A percentile compares a stretch with the other conserved stretches of the same genome.
Evolutionary conservation across 2,888 invertebrate species (phyloP).

Genomic region (Leptodirus hochenwartii): DNA sequence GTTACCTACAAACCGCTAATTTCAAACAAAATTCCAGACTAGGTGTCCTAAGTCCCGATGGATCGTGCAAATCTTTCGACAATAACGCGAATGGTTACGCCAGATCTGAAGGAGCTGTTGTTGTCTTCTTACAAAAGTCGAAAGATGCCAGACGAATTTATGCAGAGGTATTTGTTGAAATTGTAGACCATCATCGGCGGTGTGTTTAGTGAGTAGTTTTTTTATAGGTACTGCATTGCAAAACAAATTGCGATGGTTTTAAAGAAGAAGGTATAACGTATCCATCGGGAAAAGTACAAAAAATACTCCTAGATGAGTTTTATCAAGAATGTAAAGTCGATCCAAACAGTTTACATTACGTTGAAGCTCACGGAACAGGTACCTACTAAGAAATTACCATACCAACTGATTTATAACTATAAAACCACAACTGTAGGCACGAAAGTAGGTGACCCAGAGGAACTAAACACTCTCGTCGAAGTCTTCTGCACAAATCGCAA

Average conservation of each 20-base stretch:
- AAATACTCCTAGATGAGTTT: conserved; percentile 39
- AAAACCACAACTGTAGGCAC: conserved; percentile 31
- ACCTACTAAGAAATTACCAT: too few relatives aligned
- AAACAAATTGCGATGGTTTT: conserved; percentile 24
- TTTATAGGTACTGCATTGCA: conserved; percentile 18
- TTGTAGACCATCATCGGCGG: not conserved
- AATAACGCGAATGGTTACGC: conserved; percentile 64
- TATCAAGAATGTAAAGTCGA: conserved; percentile 51
- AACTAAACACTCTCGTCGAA: conserved; percentile 64
- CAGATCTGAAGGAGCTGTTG: conserved; percentile 61
- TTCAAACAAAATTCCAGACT: conserved; percentile 30
- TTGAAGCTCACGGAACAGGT: conserved; percentile 80
- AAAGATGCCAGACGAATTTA: conserved; percentile 31
- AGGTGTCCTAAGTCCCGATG: conserved; percentile 67
- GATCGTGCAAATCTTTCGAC: conserved; percentile 84
- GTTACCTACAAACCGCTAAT: too few relatives aligned
- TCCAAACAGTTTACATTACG: conserved; percentile 50
- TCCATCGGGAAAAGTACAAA: conserved; percentile 34
- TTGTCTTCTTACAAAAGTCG: conserved; percentile 51
- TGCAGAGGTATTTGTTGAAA: conserved; percentile 22
- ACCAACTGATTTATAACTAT: not conserved
- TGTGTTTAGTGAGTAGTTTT: not conserved
- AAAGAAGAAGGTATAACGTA: conserved; percentile 25
- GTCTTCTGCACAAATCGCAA: conserved; percentile 56
- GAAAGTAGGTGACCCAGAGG: conserved; percentile 80